These are phyloP conservation scores for Python bivittatus DNA, from an alignment of 2,113 vertebrate genomes.

Conservation along the genomic window DNA sequence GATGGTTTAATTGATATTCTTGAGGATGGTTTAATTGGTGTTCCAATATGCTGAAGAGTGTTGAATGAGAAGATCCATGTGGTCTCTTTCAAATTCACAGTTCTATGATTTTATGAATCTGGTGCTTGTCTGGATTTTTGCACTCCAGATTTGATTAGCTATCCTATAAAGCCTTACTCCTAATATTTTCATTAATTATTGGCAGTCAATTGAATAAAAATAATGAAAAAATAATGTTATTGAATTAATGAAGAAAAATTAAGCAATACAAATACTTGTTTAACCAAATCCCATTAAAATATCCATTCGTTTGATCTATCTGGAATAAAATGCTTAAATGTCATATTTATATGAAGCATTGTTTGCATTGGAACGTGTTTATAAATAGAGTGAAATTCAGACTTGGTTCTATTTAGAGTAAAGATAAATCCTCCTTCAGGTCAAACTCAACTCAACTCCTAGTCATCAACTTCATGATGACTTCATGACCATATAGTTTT, in stretches of 20 bases:
- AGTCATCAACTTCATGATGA: neutral
- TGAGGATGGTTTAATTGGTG: neutral
- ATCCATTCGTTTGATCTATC: neutral
- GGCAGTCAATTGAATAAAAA: conserved; percentile 62
- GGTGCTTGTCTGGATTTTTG: neutral
- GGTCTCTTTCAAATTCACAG: neutral
- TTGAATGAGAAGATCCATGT: neutral
- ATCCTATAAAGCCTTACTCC: conserved; percentile 53
- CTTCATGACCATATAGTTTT: neutral
- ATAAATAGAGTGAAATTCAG: neutral
- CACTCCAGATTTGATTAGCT: neutral
- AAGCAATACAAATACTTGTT: conserved; percentile 34
- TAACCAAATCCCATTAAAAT: conserved; percentile 37
- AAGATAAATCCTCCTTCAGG: neutral
- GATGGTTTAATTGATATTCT: neutral
- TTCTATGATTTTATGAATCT: neutral
- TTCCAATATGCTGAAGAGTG: neutral
- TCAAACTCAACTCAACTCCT: neutral
- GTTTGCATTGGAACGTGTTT: neutral
- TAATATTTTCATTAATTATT: conserved; percentile 68
- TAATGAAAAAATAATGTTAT: conserved; percentile 57
- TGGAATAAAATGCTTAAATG: neutral
- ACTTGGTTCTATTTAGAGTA: neutral
- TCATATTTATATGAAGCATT: conserved; percentile 38
- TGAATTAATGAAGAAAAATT: conserved; percentile 44